Evolutionary conservation across 1,140 invertebrate species (phyloP).

Genomic region (Macrobrachium nipponense): DNA sequence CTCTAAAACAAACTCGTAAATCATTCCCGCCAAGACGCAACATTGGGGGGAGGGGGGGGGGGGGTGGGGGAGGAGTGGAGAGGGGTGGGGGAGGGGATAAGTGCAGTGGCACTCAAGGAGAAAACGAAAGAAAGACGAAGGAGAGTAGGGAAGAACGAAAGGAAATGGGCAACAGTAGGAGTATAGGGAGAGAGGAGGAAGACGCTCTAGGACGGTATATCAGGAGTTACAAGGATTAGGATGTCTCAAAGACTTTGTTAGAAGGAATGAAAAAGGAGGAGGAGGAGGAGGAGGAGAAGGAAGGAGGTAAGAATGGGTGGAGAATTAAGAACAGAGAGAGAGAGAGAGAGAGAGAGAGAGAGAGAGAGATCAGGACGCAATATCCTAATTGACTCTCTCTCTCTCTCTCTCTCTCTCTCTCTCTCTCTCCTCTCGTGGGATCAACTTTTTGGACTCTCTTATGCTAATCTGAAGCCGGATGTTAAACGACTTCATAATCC

Average conservation of each 20-base stretch:
- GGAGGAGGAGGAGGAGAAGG: background rate
- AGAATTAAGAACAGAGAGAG: background rate
- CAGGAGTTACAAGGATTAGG: background rate
- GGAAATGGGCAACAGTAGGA: background rate
- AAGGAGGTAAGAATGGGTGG: background rate
- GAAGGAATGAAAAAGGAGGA: background rate
- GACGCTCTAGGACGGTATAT: background rate
- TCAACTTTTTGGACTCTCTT: too few relatives aligned
- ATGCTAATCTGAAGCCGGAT: too few relatives aligned
- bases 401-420: too few relatives aligned
- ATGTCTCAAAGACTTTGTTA: background rate
- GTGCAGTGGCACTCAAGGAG: background rate
- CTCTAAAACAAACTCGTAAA: too few relatives aligned
- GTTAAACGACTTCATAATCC: too few relatives aligned
- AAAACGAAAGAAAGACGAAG: background rate
- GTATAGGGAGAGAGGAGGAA: too few relatives aligned
- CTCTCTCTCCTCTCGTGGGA: too few relatives aligned
- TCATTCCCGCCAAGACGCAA: too few relatives aligned
- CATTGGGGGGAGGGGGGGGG: background rate
- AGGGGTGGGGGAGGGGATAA: background rate
- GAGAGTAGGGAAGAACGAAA: background rate
- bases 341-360: slow-evolving; percentile 6
- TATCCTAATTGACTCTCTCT: too few relatives aligned
- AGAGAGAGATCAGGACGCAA: too few relatives aligned
- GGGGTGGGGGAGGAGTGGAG: background rate